A percentile compares a stretch with the other conserved stretches of the same genome.
phyloP scores from a whole-genome alignment of 2,888 invertebrate genomes.

The Dryadula phaetusa region DNA sequence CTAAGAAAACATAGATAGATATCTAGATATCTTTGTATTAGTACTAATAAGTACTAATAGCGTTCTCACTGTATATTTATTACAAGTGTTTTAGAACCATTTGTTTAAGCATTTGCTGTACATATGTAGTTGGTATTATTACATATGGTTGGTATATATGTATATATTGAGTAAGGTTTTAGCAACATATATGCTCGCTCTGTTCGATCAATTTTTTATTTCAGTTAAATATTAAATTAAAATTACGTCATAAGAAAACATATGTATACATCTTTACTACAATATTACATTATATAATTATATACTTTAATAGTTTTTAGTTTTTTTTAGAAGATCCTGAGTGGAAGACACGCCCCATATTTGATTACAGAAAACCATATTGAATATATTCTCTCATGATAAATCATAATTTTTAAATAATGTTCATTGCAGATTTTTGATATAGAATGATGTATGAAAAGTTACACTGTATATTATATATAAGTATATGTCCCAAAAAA shows the following conservation, averaged over 20 bases:
- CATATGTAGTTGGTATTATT: too few relatives aligned
- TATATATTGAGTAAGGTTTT: too few relatives aligned
- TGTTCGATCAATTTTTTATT: too few relatives aligned
- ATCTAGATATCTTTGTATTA: too few relatives aligned
- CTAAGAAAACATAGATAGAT: too few relatives aligned
- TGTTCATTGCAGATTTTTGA: background rate
- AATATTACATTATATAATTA: background rate
- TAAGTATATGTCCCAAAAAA: background rate
- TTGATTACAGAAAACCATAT: background rate
- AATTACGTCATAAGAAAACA: background rate
- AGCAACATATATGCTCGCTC: too few relatives aligned
- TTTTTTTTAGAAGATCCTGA: background rate
- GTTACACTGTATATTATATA: background rate
- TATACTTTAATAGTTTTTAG: background rate
- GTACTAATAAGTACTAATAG: too few relatives aligned
- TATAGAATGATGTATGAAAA: background rate
- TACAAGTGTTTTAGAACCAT: too few relatives aligned
- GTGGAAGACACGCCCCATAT: constrained; percentile 19
- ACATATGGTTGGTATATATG: too few relatives aligned
- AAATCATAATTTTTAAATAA: background rate
- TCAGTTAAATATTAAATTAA: background rate
- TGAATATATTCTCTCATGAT: background rate
- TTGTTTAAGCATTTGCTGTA: too few relatives aligned
- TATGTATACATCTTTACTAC: background rate
- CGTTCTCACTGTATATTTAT: too few relatives aligned